These are phyloP conservation scores for Leucoraja ocellata DNA, from an alignment of 2,797 vertebrate species.

Conservation along the genomic window DNA sequence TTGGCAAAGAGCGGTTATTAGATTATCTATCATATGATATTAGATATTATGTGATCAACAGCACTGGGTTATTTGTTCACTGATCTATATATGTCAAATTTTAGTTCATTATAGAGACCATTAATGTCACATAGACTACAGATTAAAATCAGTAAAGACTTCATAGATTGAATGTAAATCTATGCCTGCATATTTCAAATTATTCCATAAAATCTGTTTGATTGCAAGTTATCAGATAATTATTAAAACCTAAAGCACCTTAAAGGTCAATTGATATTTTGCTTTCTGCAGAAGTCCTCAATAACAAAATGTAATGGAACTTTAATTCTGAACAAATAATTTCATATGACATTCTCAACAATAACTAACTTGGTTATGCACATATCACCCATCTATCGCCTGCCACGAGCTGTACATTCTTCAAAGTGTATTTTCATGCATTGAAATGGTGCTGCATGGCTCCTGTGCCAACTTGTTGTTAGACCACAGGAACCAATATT, in stretches of 20 bases:
- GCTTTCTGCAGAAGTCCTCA: neutral
- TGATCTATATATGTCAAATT: neutral
- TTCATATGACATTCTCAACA: too few species aligned
- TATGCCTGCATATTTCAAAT: neutral
- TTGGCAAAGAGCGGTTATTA: neutral
- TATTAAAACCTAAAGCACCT: neutral
- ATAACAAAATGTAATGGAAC: too few species aligned
- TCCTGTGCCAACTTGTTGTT: too few species aligned
- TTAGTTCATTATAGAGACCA: neutral
- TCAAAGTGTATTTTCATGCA: too few species aligned
- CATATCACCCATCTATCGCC: too few species aligned
- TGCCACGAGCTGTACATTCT: too few species aligned
- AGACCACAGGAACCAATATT: too few species aligned
- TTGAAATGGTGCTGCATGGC: too few species aligned
- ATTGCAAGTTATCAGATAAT: neutral
- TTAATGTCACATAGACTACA: neutral
- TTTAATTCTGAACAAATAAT: too few species aligned
- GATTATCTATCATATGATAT: neutral
- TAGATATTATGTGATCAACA: neutral
- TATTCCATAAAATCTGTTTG: neutral
- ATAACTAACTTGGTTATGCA: too few species aligned
- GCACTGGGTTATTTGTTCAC: neutral
- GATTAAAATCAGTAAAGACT: neutral
- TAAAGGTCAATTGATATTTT: neutral
- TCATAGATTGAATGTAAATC: neutral